Evolutionary conservation across 1,140 invertebrate species (phyloP).

Genomic region (Sipha flava): DNA sequence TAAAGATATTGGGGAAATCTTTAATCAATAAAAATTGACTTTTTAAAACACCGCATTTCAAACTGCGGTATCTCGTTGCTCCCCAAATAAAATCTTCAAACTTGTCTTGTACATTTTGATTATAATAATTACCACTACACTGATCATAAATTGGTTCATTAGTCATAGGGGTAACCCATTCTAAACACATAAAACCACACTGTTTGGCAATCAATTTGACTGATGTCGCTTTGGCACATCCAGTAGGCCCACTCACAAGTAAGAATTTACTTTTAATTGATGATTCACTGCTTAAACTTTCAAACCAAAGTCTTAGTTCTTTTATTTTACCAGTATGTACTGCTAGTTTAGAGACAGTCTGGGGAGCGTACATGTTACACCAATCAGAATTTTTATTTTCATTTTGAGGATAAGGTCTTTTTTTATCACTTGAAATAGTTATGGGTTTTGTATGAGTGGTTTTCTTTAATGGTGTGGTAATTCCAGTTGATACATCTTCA

Average conservation of each 20-base stretch:
- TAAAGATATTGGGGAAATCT: slow-evolving; percentile 64
- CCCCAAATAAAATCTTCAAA: slow-evolving; percentile 60
- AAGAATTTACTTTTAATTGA: slow-evolving; percentile 43
- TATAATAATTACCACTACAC: slow-evolving; percentile 44
- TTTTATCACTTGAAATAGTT: background rate
- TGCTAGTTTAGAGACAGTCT: slow-evolving; percentile 49
- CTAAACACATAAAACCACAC: slow-evolving; percentile 51
- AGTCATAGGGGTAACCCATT: slow-evolving; percentile 66
- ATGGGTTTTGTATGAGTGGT: background rate
- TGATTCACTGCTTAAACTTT: slow-evolving; percentile 29
- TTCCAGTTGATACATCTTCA: background rate
- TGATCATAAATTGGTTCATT: slow-evolving; percentile 38
- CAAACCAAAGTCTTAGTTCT: slow-evolving; percentile 53
- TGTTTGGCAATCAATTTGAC: slow-evolving; percentile 53
- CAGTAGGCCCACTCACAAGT: slow-evolving; percentile 60
- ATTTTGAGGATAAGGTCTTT: background rate
- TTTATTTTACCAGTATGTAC: slow-evolving; percentile 55
- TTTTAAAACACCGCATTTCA: slow-evolving; percentile 48
- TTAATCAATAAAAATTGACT: slow-evolving; percentile 56
- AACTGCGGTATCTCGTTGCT: slow-evolving; percentile 57
- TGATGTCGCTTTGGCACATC: slow-evolving; percentile 60
- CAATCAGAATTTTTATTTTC: slow-evolving; percentile 39
- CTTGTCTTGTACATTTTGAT: slow-evolving; percentile 49
- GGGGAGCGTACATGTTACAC: slow-evolving; percentile 51
- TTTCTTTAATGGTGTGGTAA: background rate